These are phyloP conservation scores for Lepidurus apus DNA, from an alignment of 1,140 invertebrate genomes.

Conservation along the genomic window DNA sequence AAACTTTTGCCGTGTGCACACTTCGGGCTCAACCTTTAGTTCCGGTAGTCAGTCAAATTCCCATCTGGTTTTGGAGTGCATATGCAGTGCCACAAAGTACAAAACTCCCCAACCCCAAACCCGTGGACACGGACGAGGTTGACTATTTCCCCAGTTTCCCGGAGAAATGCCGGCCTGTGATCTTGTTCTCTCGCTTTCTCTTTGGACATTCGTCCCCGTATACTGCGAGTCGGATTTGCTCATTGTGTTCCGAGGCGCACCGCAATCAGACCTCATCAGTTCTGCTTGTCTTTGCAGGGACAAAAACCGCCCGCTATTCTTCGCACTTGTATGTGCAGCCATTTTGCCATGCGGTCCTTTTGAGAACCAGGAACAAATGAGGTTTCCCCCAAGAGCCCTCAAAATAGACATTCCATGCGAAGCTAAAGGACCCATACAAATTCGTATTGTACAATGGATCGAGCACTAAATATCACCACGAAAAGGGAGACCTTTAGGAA, in stretches of 20 bases:
- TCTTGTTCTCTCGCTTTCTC: background rate
- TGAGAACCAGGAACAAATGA: background rate
- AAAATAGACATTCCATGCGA: slow-evolving; percentile 14
- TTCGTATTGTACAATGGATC: slow-evolving; percentile 9
- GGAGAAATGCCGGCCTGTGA: background rate
- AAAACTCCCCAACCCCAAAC: background rate
- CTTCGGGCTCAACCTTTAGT: slow-evolving; percentile 10
- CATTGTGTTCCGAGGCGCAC: slow-evolving; percentile 12
- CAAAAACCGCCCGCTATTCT: slow-evolving; percentile 17
- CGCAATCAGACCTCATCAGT: slow-evolving; percentile 9
- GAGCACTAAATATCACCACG: slow-evolving; percentile 8
- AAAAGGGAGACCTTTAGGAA: background rate
- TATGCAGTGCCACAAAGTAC: background rate
- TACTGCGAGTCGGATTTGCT: background rate
- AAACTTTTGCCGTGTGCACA: slow-evolving; percentile 1
- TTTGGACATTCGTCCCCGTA: background rate
- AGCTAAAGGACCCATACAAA: background rate
- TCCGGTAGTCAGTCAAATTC: slow-evolving; percentile 21
- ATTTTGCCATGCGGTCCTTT: background rate
- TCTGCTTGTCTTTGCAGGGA: slow-evolving; percentile 14
- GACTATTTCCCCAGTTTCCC: background rate
- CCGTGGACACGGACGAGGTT: background rate
- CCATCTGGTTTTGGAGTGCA: slow-evolving; percentile 1
- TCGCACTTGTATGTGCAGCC: background rate
- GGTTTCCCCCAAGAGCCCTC: background rate